phyloP scores from a whole-genome alignment of 2,113 vertebrate genomes.

The Fukomys damarensis region DNA sequence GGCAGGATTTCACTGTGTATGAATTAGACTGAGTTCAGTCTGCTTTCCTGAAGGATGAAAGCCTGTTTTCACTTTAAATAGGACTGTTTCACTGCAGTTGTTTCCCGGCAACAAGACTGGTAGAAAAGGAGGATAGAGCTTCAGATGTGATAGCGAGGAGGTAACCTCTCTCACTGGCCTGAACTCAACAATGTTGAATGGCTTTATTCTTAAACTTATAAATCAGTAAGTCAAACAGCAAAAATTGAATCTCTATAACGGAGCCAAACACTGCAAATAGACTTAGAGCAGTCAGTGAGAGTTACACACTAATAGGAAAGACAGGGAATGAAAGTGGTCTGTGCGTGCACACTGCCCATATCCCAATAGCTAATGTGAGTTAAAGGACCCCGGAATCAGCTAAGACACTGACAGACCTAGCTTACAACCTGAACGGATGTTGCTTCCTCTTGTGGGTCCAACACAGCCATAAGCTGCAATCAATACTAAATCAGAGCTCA shows the following conservation, averaged over 20 bases:
- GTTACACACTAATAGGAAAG: not conserved
- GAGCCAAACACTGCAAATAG: not conserved
- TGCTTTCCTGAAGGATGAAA: conserved; percentile 5
- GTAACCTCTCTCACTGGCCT: not conserved
- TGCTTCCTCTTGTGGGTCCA: not conserved
- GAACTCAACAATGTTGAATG: not conserved
- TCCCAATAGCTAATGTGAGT: rapidly evolving
- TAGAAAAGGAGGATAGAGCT: not conserved
- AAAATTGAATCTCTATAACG: not conserved
- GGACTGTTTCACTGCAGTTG: not conserved
- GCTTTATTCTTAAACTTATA: not conserved
- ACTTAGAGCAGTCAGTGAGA: not conserved
- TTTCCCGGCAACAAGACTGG: not conserved
- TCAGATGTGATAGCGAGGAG: not conserved
- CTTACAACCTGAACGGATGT: not conserved
- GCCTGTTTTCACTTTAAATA: not conserved
- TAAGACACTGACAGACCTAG: not conserved
- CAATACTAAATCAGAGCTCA: not conserved
- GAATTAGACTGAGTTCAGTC: not conserved
- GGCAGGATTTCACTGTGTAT: conserved; percentile 10
- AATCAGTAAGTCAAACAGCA: conserved; percentile 28
- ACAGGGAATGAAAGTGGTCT: rapidly evolving
- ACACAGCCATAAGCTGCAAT: not conserved
- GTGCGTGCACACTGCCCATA: too few species aligned
- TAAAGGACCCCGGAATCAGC: not conserved